phyloP scores from a whole-genome alignment of 2,797 vertebrate species.

The Allobates femoralis region DNA sequence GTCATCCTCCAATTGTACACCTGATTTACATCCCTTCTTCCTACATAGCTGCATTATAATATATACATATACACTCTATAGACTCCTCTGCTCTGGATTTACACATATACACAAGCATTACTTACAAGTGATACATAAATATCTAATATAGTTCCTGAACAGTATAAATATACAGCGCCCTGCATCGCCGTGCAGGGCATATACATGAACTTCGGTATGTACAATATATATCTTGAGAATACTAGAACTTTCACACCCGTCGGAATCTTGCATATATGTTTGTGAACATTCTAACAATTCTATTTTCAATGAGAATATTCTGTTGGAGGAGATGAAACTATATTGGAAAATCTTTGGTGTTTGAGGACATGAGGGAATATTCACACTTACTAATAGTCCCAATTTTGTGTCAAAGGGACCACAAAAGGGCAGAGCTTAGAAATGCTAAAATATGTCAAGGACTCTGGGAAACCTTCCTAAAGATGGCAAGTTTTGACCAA shows the following conservation, averaged over 20 bases:
- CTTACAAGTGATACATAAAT: constrained; percentile 48
- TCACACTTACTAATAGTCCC: no score
- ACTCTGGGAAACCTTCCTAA: no score
- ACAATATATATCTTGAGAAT: background rate
- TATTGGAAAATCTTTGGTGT: background rate
- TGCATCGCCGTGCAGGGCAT: background rate
- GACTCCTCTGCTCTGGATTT: constrained; percentile 42
- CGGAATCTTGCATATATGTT: background rate
- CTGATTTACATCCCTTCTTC: constrained; percentile 17
- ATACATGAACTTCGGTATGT: background rate
- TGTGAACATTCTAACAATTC: background rate
- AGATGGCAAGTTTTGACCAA: no score
- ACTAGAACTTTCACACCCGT: background rate
- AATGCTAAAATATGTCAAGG: no score
- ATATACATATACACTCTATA: constrained; percentile 40
- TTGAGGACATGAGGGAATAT: background rate
- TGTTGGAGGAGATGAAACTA: background rate
- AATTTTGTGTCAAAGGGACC: no score
- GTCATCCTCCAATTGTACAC: background rate
- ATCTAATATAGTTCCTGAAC: constrained; percentile 13
- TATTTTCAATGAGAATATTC: background rate
- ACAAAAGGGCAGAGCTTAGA: no score
- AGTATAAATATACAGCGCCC: constrained; percentile 19
- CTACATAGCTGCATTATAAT: constrained; percentile 22
- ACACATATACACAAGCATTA: constrained; percentile 58